Conservation (phyloP, 2,797 vertebrate species). For the Alosa sapidissima region DNA sequence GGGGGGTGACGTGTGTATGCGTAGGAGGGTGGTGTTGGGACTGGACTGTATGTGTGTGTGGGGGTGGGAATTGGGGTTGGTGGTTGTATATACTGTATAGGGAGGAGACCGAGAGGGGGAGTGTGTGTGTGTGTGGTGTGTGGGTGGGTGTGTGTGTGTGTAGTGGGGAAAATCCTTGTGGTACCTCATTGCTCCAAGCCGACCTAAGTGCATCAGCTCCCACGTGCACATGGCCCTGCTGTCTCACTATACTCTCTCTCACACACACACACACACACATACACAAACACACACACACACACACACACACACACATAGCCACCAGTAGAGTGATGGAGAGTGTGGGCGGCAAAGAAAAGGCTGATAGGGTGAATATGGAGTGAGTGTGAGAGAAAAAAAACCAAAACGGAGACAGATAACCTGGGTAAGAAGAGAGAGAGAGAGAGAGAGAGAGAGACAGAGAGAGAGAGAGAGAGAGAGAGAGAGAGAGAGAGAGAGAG, state of each 20-base stretch:
- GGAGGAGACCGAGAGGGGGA: no score
- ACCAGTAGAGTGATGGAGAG: not conserved
- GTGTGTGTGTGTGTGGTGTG: not conserved
- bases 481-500: no score
- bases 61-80: not conserved
- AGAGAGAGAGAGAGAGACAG: no score
- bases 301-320: not conserved
- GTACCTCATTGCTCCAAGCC: constrained; percentile 59
- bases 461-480: no score
- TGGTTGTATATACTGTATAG: no score
- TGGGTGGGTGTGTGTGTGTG: not conserved
- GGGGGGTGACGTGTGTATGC: constrained; percentile 27
- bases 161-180: constrained; percentile 42
- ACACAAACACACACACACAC: not conserved
- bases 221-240: constrained; percentile 36
- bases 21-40: not conserved
- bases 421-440: no score
- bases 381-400: no score
- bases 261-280: not conserved
- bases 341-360: no score
- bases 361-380: no score
- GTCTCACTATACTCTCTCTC: constrained; percentile 30
- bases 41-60: not conserved
- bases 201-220: constrained; percentile 27
- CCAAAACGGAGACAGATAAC: no score